Percentiles rank a stretch among this genome's conserved stretches.
These are phyloP conservation scores for Cephonodes hylas DNA, from an alignment of 2,888 invertebrate species.

Conservation along the genomic window DNA sequence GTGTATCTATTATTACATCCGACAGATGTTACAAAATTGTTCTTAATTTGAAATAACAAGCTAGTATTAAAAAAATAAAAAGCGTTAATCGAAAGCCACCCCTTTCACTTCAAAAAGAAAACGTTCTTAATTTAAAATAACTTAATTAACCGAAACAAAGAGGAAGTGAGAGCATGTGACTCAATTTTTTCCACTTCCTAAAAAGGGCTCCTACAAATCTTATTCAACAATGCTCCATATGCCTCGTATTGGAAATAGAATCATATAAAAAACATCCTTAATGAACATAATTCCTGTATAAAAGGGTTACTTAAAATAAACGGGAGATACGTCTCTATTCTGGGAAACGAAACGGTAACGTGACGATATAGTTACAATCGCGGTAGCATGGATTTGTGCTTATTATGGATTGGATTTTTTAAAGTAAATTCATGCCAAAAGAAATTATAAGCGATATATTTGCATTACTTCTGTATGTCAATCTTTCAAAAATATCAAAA, in stretches of 20 bases:
- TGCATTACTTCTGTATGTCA: no score
- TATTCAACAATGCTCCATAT: constrained; percentile 51
- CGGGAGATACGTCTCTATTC: constrained; percentile 44
- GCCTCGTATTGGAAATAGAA: constrained; percentile 62
- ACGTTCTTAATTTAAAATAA: constrained; percentile 3
- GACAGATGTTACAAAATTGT: background rate
- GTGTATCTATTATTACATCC: background rate
- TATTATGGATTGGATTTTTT: background rate
- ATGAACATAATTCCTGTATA: constrained; percentile 78
- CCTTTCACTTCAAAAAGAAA: background rate
- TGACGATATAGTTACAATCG: background rate
- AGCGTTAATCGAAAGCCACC: background rate
- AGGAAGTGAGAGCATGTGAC: constrained; percentile 30
- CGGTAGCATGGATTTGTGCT: background rate
- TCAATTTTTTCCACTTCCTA: constrained; percentile 45
- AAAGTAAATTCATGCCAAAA: no score
- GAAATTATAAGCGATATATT: no score
- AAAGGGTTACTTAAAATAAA: constrained; percentile 78
- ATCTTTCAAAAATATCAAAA: no score
- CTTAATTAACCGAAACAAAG: constrained; percentile 26
- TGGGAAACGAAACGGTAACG: constrained; percentile 20
- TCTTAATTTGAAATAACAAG: background rate
- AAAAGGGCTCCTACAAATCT: constrained; percentile 45
- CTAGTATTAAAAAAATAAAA: background rate
- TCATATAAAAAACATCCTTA: constrained; percentile 69